Evolutionary conservation across 2,888 invertebrate species (phyloP).

Genomic region (Archips crataeganus): DNA sequence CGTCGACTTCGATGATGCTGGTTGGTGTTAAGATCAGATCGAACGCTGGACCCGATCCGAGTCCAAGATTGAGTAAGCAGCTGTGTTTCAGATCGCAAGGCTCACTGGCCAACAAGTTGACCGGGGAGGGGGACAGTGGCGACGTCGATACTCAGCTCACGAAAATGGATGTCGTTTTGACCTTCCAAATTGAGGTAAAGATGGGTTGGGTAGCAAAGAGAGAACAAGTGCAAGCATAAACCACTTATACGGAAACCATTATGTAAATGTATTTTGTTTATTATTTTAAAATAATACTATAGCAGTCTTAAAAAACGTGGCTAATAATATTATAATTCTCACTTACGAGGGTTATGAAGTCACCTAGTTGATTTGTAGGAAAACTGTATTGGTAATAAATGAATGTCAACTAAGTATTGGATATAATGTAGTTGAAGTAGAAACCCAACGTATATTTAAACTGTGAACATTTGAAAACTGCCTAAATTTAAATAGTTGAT

Average conservation of each 20-base stretch:
- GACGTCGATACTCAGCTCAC: constrained; percentile 98
- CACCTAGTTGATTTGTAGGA: too few relatives aligned
- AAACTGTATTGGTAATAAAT: too few relatives aligned
- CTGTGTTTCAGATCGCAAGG: constrained; percentile 93
- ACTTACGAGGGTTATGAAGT: too few relatives aligned
- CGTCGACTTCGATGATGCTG: constrained; percentile 56
- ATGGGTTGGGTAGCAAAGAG: not conserved
- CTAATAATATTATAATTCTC: too few relatives aligned
- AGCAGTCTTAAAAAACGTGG: too few relatives aligned
- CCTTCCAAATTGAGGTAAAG: constrained; percentile 97
- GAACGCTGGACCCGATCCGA: constrained; percentile 83
- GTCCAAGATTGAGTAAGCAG: constrained; percentile 87
- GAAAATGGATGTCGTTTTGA: constrained; percentile 98
- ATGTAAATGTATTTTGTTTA: too few relatives aligned
- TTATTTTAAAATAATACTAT: too few relatives aligned
- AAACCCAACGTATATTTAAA: too few relatives aligned
- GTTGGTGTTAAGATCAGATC: constrained; percentile 68
- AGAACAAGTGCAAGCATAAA: not conserved
- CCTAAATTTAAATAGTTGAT: constrained; percentile 1
- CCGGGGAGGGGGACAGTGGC: constrained; percentile 97
- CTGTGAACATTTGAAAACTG: not conserved
- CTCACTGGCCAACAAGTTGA: constrained; percentile 94
- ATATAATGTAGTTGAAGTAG: too few relatives aligned
- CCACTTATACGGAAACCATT: too few relatives aligned
- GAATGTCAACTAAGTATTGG: too few relatives aligned